A percentile compares a stretch with the other conserved stretches of the same genome.
Evolutionary conservation across 1,140 invertebrate genomes (phyloP).

Genomic region (Drosophila quadrilineata): DNA sequence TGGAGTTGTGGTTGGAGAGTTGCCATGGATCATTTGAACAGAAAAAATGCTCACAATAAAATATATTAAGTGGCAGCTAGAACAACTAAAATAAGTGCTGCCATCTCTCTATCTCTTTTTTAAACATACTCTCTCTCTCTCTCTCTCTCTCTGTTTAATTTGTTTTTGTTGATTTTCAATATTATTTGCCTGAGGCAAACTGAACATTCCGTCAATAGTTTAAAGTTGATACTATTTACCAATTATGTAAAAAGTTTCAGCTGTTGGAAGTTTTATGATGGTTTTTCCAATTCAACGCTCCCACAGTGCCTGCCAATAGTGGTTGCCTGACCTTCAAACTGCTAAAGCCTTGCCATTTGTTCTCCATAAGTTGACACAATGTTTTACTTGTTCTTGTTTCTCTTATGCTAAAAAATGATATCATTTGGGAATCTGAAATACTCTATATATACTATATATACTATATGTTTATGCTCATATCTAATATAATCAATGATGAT

Average conservation of each 20-base stretch:
- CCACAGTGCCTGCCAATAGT: slow-evolving; percentile 42
- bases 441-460: too few relatives aligned
- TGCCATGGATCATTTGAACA: slow-evolving; percentile 66
- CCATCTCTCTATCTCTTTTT: neutral
- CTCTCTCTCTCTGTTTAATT: neutral
- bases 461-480: slow-evolving; percentile 16
- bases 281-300: slow-evolving; percentile 52
- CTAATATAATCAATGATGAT: slow-evolving; percentile 38
- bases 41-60: slow-evolving; percentile 56
- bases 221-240: slow-evolving; percentile 41
- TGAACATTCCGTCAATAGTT: neutral
- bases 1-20: neutral
- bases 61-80: slow-evolving; percentile 47
- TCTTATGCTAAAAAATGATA: slow-evolving; percentile 16
- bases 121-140: neutral
- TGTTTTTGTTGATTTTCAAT: too few relatives aligned
- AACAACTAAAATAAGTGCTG: too few relatives aligned
- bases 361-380: slow-evolving; percentile 11
- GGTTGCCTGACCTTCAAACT: slow-evolving; percentile 25
- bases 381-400: slow-evolving; percentile 32
- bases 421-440: too few relatives aligned
- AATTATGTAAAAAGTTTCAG: slow-evolving; percentile 46
- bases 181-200: slow-evolving; percentile 29
- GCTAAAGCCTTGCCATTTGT: slow-evolving; percentile 2
- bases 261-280: slow-evolving; percentile 55